A percentile compares a stretch with the other conserved stretches of the same genome.
Conservation (phyloP, 1,140 invertebrate species). For the Zaprionus taronus region DNA sequence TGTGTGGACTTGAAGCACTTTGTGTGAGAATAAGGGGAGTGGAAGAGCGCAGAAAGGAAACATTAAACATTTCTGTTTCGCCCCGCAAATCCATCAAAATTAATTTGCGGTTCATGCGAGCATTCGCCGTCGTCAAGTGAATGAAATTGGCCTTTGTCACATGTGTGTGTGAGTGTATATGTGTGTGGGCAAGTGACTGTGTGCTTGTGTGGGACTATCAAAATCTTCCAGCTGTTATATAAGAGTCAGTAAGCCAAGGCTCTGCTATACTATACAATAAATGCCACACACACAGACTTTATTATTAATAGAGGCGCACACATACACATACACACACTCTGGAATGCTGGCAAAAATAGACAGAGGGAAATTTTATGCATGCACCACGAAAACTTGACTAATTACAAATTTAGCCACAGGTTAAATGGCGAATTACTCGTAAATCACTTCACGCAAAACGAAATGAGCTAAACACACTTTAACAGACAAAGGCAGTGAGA, state of each 20-base stretch:
- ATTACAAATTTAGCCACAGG: slow-evolving; percentile 68
- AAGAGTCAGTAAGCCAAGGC: slow-evolving; percentile 42
- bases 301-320: slow-evolving; percentile 53
- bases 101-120: slow-evolving; percentile 48
- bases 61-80: slow-evolving; percentile 11
- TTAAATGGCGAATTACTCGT: slow-evolving; percentile 66
- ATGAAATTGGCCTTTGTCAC: slow-evolving; percentile 61
- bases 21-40: too few relatives aligned
- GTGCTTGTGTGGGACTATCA: not conserved
- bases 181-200: not conserved
- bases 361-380: slow-evolving; percentile 55
- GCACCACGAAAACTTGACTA: slow-evolving; percentile 63
- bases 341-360: slow-evolving; percentile 19
- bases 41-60: not conserved
- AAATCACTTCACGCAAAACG: slow-evolving; percentile 51
- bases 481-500: not conserved
- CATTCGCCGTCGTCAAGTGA: slow-evolving; percentile 46
- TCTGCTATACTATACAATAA: slow-evolving; percentile 28
- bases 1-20: not conserved
- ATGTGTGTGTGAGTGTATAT: not conserved
- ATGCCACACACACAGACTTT: slow-evolving; percentile 31
- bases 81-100: slow-evolving; percentile 26
- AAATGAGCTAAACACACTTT: slow-evolving; percentile 46
- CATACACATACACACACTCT: not conserved
- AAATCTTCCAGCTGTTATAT: slow-evolving; percentile 20